These are phyloP conservation scores for Eulemur rufifrons DNA, from an alignment of 2,113 vertebrate genomes.

Conservation along the genomic window DNA sequence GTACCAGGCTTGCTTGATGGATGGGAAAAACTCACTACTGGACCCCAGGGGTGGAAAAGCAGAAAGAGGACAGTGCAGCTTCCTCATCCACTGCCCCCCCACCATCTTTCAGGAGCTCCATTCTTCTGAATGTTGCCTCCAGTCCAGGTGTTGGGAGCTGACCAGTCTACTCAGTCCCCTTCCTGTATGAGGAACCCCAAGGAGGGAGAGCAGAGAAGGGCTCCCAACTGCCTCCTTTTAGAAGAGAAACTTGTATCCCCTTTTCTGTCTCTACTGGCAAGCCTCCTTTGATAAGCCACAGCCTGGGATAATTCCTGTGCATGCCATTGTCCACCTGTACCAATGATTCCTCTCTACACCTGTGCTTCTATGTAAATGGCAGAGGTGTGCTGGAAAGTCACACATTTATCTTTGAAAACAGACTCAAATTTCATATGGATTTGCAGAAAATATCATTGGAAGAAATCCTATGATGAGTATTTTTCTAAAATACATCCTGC, in stretches of 20 bases:
- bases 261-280: neutral
- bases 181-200: no score
- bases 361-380: neutral
- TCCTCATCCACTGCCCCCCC: fast-evolving
- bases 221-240: neutral
- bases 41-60: neutral
- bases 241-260: neutral
- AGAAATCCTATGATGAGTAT: neutral
- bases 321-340: neutral
- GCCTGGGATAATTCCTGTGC: neutral
- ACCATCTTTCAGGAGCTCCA: neutral
- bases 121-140: neutral
- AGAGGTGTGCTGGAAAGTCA: neutral
- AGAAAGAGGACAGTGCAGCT: neutral
- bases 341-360: neutral
- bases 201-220: neutral
- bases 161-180: neutral
- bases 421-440: neutral
- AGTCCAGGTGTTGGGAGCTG: neutral
- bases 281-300: neutral
- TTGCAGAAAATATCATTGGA: neutral
- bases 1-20: neutral
- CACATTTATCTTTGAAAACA: neutral
- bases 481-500: neutral
- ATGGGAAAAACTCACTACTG: neutral